Conservation (phyloP, 2,888 invertebrate species). For the Theretra japonica region DNA sequence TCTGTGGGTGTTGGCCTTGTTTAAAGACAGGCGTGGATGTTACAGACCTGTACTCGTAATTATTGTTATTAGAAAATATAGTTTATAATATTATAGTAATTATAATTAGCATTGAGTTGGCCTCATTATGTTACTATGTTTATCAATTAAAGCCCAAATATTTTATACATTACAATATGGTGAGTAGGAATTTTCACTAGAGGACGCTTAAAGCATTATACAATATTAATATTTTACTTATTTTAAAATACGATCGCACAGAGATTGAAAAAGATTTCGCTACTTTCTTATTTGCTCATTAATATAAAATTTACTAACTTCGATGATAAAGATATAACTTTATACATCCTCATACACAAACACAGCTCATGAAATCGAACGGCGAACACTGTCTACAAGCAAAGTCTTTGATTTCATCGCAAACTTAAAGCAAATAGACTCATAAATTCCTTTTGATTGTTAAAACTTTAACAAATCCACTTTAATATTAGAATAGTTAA, state of each 20-base stretch:
- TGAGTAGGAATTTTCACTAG: too few species aligned
- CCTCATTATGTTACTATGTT: too few species aligned
- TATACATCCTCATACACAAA: neutral
- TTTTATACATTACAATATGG: too few species aligned
- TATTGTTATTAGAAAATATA: too few species aligned
- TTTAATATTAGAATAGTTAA: constrained; percentile 23
- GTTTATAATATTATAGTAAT: too few species aligned
- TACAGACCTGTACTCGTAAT: too few species aligned
- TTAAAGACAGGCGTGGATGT: too few species aligned
- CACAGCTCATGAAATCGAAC: neutral
- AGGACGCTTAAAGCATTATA: too few species aligned
- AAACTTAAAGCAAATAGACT: constrained; percentile 21
- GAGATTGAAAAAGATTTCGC: neutral
- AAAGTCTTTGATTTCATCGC: constrained; percentile 17
- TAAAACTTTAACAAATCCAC: constrained; percentile 22
- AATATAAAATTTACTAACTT: neutral
- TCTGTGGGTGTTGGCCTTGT: too few species aligned
- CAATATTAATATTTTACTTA: too few species aligned
- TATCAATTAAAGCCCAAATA: too few species aligned
- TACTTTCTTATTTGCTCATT: neutral
- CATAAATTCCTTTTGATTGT: constrained; percentile 23
- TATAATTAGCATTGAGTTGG: too few species aligned
- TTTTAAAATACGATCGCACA: neutral
- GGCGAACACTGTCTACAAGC: neutral
- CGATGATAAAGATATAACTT: neutral